Conservation (phyloP, 1,140 invertebrate genomes). For the Globodera rostochiensis region DNA sequence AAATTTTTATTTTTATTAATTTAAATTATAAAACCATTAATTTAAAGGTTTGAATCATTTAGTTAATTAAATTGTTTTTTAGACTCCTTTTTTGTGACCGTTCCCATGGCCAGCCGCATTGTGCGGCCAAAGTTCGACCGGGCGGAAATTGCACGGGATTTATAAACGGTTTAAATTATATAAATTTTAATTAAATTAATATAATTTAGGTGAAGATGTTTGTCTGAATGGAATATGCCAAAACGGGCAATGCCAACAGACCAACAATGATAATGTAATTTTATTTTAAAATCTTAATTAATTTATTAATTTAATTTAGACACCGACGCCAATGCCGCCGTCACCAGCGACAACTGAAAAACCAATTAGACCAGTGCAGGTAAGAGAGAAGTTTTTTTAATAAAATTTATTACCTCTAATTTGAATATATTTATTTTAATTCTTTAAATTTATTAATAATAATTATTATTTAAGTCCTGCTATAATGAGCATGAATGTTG, state of each 20-base stretch:
- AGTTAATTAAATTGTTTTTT: not conserved
- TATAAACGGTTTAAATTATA: not conserved
- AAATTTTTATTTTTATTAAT: not conserved
- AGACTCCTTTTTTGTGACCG: constrained; percentile 61
- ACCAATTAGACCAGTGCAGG: no score
- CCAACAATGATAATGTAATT: not conserved
- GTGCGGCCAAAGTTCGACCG: constrained; percentile 56
- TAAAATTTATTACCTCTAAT: no score
- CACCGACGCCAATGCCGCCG: no score
- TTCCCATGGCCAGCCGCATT: constrained; percentile 51
- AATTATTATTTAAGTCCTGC: constrained; percentile 29
- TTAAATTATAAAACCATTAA: not conserved
- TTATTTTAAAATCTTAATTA: no score
- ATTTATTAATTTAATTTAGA: no score
- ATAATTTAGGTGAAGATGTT: constrained; percentile 35
- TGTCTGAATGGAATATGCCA: constrained; percentile 29
- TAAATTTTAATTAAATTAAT: not conserved
- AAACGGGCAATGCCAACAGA: constrained; percentile 31
- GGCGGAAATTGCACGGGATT: constrained; percentile 46
- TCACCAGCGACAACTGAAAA: no score
- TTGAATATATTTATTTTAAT: no score
- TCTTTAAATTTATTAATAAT: not conserved
- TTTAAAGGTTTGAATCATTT: no score
- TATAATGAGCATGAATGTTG: constrained; percentile 57
- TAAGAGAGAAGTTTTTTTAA: no score